Base-by-base conservation (phyloP, 2,797 vertebrate species). In the Labeo calbasu region DNA sequence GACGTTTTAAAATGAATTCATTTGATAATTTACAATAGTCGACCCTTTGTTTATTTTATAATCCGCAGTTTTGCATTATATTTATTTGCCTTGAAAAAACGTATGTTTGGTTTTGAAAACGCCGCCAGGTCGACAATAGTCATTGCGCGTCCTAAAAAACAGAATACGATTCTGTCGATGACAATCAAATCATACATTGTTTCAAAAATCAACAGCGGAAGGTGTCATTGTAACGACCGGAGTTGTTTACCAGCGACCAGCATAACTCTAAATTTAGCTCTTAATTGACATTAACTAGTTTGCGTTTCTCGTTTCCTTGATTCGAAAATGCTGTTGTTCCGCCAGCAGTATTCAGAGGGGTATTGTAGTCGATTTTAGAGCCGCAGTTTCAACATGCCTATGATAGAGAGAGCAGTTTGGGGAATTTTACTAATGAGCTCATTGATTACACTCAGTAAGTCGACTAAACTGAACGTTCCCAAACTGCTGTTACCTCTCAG, bases 401-500 rank as follows among this genome's bases (percentile, higher is more conserved):
- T 68, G 32, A 55, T 15, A 10, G 5, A 76, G 11, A 69, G 32
- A 32, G 53, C 77, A 72, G 32, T 77, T 73, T 66, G 32, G 68
- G n/a, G 19, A 13, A 3, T 82, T 61, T 79, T 80, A 40, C 73
- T 88, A 59, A 84, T 84, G 32, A 55, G 28, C 57, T 66, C 63
- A 73, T 71, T 69, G 50, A 84, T 88, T 84, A 23, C 73, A 73
- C 77, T 81, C 32, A 87, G 83, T 73, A 59, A 85, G 53, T 82
- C 85, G 40, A 88, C 90, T 70, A 92, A 92, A 57, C 86, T 93
- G 19, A 94, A 92, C 1, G 92, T 91, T 68, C 92, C 93, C 0
- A 88, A 89, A 50, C 91, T 90, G 73, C 84, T 93, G 75, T 82
- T 94, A 32, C 92, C 92, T 10, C 92, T 92, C 46, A 84, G 92